Evolutionary conservation across 2,888 invertebrate genomes (phyloP).

Genomic region (Polydrusus cervinus): DNA sequence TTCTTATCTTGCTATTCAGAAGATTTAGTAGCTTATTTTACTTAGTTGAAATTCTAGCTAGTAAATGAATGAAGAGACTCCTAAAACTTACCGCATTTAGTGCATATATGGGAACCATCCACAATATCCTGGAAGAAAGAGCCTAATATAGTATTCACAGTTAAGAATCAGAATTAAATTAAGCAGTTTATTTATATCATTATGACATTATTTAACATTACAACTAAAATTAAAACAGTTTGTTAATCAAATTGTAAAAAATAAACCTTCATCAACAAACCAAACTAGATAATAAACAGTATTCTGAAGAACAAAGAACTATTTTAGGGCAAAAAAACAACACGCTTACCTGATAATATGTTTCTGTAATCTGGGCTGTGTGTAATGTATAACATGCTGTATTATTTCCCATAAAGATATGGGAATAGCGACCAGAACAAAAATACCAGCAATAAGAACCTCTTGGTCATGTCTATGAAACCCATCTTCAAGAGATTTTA

Average conservation of each 20-base stretch:
- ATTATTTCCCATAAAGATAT: conserved; percentile 96
- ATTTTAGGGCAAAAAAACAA: neutral
- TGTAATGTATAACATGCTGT: conserved; percentile 94
- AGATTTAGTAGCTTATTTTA: no score
- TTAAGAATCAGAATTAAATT: no score
- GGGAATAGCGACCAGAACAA: conserved; percentile 92
- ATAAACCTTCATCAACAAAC: no score
- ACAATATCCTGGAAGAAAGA: conserved; percentile 83
- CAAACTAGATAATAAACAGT: no score
- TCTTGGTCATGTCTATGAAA: conserved; percentile 87
- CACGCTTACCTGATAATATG: conserved; percentile 88
- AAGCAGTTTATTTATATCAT: no score
- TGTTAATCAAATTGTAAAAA: no score
- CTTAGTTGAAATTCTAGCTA: no score
- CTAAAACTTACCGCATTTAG: conserved; percentile 89
- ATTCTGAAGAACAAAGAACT: neutral
- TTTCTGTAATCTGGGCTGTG: conserved; percentile 92
- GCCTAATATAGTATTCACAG: no score
- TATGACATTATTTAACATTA: no score
- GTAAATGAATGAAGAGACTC: neutral
- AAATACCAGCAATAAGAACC: conserved; percentile 90
- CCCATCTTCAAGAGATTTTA: conserved; percentile 86
- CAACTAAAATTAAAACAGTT: neutral
- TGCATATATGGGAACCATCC: conserved; percentile 99
- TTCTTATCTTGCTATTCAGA: no score